Base-by-base conservation (phyloP, 2,797 vertebrate species). In the Poecilia wingei region DNA sequence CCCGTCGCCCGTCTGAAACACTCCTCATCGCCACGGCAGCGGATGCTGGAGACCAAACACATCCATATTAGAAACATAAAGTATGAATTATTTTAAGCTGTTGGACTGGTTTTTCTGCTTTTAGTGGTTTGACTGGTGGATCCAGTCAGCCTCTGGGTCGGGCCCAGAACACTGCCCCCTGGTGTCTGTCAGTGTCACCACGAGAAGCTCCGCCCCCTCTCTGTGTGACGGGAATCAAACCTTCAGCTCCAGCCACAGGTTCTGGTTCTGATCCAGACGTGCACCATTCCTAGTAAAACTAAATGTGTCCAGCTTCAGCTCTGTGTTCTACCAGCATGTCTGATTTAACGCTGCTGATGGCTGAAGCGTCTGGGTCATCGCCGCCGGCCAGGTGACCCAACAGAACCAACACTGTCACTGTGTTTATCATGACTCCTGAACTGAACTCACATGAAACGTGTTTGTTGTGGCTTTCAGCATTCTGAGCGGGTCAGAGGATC, bases 1-100 rank as follows among this genome's bases (percentile, higher is more conserved):
- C 22, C 89, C 89, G 6, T 92, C 93, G 1, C 91, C 92, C 12
- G 66, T 92, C 79, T 95, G 88, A 95, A 18, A 49, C 18, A 20
- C 47, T 20, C 18, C 47, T 20, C 33, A 5, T 64, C 18, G 9
- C 61, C 61, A 66, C 2, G 61, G 18, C 61, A 66, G 39, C 8
- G 18, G 33, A 36, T 36, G 18, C 18, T 36, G 61, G 61, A 20
- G 9, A 36, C 61, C 33, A 36, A 64, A 36, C 4, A 28, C 53
- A 28, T n/a, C 53, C 53, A 57, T 25, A 25, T 57, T 57, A 57
- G n/a, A 57, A n/a, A 2, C 47, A 49, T 49, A 49, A 49, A 49
- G 47, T 49, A 49, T 49, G 2, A 49, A 20, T 49, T 20, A 49
- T 49, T 49, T 49, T 33, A 3, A 20, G 31, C 31, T 33, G 16